These are phyloP conservation scores for Drosophila pseudoananassae DNA, from an alignment of 1,140 invertebrate species.

Conservation along the genomic window DNA sequence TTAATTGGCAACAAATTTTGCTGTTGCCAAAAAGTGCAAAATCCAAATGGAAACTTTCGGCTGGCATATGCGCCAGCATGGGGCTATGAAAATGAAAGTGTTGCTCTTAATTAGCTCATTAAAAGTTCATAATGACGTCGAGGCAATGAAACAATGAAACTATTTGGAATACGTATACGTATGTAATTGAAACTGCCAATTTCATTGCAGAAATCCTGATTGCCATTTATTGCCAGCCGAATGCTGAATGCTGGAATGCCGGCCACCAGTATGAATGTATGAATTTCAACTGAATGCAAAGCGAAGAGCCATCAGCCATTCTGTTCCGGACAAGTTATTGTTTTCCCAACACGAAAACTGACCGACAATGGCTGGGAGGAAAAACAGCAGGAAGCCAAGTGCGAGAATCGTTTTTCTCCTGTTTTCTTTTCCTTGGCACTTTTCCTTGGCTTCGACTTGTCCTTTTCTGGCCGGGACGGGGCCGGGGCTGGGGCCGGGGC, in stretches of 20 bases:
- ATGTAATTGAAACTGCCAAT: conserved; percentile 42
- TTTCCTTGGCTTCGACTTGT: conserved; percentile 31
- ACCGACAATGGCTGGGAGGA: conserved; percentile 14
- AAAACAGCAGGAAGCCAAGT: conserved; percentile 39
- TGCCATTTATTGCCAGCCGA: conserved; percentile 7
- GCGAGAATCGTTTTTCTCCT: conserved; percentile 17
- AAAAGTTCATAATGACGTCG: conserved; percentile 43
- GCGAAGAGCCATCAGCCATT: conserved; percentile 4
- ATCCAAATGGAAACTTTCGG: conserved; percentile 34
- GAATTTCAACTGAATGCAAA: conserved; percentile 17
- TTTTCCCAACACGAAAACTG: conserved; percentile 38
- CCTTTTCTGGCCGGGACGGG: background rate
- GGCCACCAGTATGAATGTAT: background rate
- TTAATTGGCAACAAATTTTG: conserved; percentile 57
- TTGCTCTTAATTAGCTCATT: conserved; percentile 62
- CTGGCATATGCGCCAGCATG: conserved; percentile 3
- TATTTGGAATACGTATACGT: background rate
- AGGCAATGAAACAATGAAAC: background rate
- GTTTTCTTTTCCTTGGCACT: conserved; percentile 23
- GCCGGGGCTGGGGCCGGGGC: background rate
- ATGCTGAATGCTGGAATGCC: background rate
- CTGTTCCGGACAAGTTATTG: conserved; percentile 45
- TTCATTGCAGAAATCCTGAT: conserved; percentile 23
- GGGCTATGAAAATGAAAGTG: conserved; percentile 47
- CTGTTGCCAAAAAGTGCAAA: conserved; percentile 28